Percentiles rank a stretch among this genome's conserved stretches.
phyloP scores from a whole-genome alignment of 64 coral and sea anemone species.

The Trachythela sp. region DNA sequence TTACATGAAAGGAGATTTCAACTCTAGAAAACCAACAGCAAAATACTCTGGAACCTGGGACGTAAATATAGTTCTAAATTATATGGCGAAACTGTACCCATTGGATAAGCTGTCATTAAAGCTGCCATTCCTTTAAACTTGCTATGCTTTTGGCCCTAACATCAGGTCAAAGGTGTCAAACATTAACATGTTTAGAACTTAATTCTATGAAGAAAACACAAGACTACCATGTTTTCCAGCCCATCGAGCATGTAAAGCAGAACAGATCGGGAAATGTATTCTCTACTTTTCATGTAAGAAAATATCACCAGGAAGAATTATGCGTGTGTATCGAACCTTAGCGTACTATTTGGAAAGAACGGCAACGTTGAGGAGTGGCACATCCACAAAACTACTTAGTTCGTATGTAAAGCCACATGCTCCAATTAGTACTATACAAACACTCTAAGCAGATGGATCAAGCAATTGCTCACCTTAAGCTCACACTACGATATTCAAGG shows the following conservation, averaged over 20 bases:
- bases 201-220: too few species aligned
- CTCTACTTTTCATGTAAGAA: too few species aligned
- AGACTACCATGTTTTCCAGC: too few species aligned
- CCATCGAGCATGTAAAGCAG: too few species aligned
- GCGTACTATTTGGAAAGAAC: not conserved
- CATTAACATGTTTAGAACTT: too few species aligned
- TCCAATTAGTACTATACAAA: not conserved
- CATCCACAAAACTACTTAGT: not conserved
- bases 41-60: constrained; percentile 28
- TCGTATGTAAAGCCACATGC: not conserved
- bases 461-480: too few species aligned
- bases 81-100: not conserved
- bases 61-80: constrained; percentile 1
- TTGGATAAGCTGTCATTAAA: not conserved
- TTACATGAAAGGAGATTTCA: too few species aligned
- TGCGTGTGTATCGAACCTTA: constrained; percentile 18
- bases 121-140: not conserved
- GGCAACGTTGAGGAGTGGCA: not conserved
- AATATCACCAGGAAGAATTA: constrained; percentile 23
- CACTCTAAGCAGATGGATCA: not conserved
- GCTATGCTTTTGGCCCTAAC: not conserved
- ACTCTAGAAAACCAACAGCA: too few species aligned
- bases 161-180: too few species aligned
- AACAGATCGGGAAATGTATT: too few species aligned
- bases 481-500: not conserved